Base-by-base conservation (phyloP, 2,888 invertebrate genomes). In the Notodonta ziczac region DNA sequence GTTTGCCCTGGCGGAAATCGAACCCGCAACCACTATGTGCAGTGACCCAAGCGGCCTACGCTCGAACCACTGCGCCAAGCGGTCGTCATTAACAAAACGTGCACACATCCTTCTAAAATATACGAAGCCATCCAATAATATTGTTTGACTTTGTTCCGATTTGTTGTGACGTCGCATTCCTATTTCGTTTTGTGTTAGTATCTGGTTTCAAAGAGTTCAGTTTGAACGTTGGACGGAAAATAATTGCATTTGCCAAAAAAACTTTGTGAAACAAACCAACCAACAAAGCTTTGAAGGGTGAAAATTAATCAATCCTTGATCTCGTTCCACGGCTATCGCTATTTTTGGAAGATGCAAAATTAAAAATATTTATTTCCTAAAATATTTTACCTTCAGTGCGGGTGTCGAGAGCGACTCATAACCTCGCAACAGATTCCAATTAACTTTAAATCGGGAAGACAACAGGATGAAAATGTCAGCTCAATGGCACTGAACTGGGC, bases 381-480 rank as follows among this genome's bases (percentile, higher is more conserved):
- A 16, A 50, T 13, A 32, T 44, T 61, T 61, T 52, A 51, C 58
- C 39, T 12, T 4, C 32, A 50, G 39, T 40, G 8, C 10, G 0
- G 5, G 39, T 39, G 57, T 32, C 12, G 24, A 24, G 35, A 48
- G 51, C 9, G 58, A n/a, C 48, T 57, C 57, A 56, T 52, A 24
- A 24, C 35, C 35, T 35, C 35, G 4, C 35, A 57, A 57, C 16
- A 56, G 58, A 66, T 58, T 12, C 62, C 60, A 66, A 66, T 69
- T 62, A 56, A 48, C 39, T 24, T 32, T 42, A 59, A 52, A 59
- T 14, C 57, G 61, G 39, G 32, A 10, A n/a, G 44, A 10, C 46
- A 57, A 14, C 24, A 24, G 46, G 57, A 66, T 40, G 57, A 66
- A 65, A 58, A 70, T 59, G 35, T 51, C 16, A 56, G 46, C n/a